Percentiles rank a stretch among this genome's conserved stretches.
phyloP scores from a whole-genome alignment of 2,113 vertebrate genomes.

The Ceratotherium simum region DNA sequence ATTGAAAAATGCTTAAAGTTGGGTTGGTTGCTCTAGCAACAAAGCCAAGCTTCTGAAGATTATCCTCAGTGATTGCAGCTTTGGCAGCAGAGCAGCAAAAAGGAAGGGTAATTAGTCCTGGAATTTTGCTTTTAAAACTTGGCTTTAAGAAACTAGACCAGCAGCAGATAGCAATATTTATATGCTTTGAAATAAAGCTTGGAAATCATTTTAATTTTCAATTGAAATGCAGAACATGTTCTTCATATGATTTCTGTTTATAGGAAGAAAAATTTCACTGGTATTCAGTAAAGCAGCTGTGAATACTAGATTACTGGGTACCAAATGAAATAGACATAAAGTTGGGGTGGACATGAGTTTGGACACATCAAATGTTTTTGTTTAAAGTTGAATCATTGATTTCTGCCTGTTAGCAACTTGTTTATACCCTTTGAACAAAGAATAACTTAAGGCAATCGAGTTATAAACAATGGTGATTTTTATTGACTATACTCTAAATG shows the following conservation, averaged over 20 bases:
- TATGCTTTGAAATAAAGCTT: constrained; percentile 13
- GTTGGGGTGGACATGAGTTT: background rate
- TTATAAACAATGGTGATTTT: background rate
- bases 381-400: constrained; percentile 31
- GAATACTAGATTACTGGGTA: background rate
- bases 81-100: constrained; percentile 53
- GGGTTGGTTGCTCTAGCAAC: constrained; percentile 83
- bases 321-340: background rate
- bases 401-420: background rate
- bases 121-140: constrained; percentile 58
- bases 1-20: constrained; percentile 78
- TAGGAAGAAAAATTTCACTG: background rate
- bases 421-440: constrained; percentile 10
- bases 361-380: background rate
- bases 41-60: constrained; percentile 77
- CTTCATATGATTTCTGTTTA: background rate
- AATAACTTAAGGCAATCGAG: background rate
- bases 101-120: constrained; percentile 67
- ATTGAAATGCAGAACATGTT: background rate
- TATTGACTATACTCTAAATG: background rate
- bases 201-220: constrained; percentile 44
- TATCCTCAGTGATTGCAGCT: constrained; percentile 68
- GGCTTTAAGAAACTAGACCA: constrained; percentile 10
- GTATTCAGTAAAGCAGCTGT: background rate
- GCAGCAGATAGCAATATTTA: background rate